A percentile compares a stretch with the other conserved stretches of the same genome.
Conservation (phyloP, 2,888 invertebrate genomes). For the Xanthia togata region DNA sequence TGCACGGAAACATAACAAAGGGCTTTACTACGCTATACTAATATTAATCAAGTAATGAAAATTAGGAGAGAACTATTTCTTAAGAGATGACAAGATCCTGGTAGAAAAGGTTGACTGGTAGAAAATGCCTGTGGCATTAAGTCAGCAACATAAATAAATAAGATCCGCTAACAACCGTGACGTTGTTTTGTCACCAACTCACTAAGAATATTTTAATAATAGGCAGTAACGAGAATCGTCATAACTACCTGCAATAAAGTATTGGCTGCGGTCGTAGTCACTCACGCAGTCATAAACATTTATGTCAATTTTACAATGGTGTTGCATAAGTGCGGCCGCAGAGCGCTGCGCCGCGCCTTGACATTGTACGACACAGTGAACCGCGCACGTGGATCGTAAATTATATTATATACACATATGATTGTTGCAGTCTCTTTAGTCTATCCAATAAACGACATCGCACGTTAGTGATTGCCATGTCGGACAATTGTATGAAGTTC, state of each 20-base stretch:
- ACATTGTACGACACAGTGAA: conserved; percentile 87
- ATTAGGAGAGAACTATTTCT: background rate
- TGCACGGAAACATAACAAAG: background rate
- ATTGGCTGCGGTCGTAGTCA: conserved; percentile 66
- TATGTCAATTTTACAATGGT: conserved; percentile 86
- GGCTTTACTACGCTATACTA: background rate
- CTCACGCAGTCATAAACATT: conserved; percentile 80
- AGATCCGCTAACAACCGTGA: background rate
- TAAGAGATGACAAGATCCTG: conserved; percentile 9
- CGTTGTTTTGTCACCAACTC: background rate
- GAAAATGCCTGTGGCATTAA: no score
- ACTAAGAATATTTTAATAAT: conserved; percentile 15
- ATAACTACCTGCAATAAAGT: conserved; percentile 62
- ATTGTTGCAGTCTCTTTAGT: conserved; percentile 58
- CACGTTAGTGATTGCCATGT: conserved; percentile 24
- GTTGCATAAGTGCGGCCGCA: conserved; percentile 82
- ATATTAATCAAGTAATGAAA: background rate
- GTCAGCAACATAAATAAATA: no score
- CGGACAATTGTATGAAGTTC: background rate
- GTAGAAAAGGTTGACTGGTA: no score
- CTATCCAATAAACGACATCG: conserved; percentile 41
- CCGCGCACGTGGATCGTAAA: conserved; percentile 87
- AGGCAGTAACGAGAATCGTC: conserved; percentile 57
- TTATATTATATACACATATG: conserved; percentile 74
- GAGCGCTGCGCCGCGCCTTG: conserved; percentile 82